A percentile compares a stretch with the other conserved stretches of the same genome.
phyloP scores from a whole-genome alignment of 1,140 invertebrate species.

The Nasonia vitripennis region DNA sequence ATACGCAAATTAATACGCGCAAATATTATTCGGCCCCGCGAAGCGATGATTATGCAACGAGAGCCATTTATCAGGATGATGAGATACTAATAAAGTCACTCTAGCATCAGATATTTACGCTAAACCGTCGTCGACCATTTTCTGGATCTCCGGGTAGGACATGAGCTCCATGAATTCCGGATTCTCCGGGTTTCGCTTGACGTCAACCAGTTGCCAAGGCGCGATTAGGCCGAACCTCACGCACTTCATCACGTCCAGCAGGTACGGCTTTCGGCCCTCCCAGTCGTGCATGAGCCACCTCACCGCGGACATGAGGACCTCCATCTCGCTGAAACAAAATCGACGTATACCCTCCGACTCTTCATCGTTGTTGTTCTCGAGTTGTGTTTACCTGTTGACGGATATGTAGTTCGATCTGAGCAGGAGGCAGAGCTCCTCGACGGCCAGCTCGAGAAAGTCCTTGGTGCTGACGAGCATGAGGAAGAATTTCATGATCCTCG shows the following conservation, averaged over 20 bases:
- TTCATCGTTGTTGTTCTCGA: not conserved
- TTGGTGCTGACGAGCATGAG: slow-evolving; percentile 81
- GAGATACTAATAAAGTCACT: not conserved
- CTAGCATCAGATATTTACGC: slow-evolving; percentile 74
- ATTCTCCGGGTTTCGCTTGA: slow-evolving; percentile 82
- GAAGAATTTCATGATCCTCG: slow-evolving; percentile 83
- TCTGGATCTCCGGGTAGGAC: slow-evolving; percentile 79
- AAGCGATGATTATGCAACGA: not conserved
- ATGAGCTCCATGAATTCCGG: slow-evolving; percentile 81
- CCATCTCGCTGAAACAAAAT: slow-evolving; percentile 78
- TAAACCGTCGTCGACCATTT: slow-evolving; percentile 84
- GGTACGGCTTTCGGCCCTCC: slow-evolving; percentile 74
- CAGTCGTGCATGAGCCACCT: slow-evolving; percentile 84
- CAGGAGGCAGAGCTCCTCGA: slow-evolving; percentile 79
- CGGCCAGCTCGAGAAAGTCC: slow-evolving; percentile 80
- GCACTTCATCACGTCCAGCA: slow-evolving; percentile 79
- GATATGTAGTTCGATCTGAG: slow-evolving; percentile 82
- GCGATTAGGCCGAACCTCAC: slow-evolving; percentile 84
- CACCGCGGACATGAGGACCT: slow-evolving; percentile 84
- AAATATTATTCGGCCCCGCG: not conserved
- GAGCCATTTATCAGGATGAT: not conserved
- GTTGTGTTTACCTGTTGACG: slow-evolving; percentile 79
- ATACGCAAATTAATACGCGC: too few species aligned
- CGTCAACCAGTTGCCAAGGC: slow-evolving; percentile 83
- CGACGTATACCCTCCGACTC: too few species aligned